These are phyloP conservation scores for Catamblyrhynchus diadema DNA, from an alignment of 2,797 vertebrate species.

Conservation along the genomic window DNA sequence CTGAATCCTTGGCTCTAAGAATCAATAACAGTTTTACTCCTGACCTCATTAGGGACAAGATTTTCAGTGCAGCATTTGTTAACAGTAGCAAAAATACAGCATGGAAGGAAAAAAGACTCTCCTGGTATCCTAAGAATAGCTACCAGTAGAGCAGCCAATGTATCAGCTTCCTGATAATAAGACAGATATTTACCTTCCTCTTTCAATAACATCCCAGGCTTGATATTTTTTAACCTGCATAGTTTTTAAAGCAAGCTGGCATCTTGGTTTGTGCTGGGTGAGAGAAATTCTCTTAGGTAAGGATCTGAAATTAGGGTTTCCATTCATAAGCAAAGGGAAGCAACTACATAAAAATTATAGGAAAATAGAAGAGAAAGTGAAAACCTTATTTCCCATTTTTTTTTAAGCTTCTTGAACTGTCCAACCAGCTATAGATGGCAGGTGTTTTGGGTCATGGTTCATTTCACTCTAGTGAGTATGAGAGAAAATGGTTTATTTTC, in stretches of 20 bases:
- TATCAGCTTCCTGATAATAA: not conserved
- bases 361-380: not conserved
- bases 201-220: not conserved
- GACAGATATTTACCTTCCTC: not conserved
- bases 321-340: not conserved
- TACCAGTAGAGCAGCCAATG: not conserved
- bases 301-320: not conserved
- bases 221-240: not conserved
- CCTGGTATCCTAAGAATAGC: not conserved
- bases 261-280: not conserved
- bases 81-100: not conserved
- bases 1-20: not conserved
- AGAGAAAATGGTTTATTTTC: slow-evolving; percentile 21
- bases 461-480: not conserved
- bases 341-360: not conserved
- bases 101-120: not conserved
- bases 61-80: not conserved
- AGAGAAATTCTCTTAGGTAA: not conserved
- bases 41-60: not conserved
- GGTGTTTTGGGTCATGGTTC: not conserved
- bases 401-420: not conserved
- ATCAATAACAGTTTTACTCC: not conserved
- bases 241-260: not conserved
- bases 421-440: not conserved
- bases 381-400: not conserved